Percentiles rank a stretch among this genome's conserved stretches.
Evolutionary conservation across 2,888 invertebrate genomes (phyloP).

Genomic region (Leucoma salicis): DNA sequence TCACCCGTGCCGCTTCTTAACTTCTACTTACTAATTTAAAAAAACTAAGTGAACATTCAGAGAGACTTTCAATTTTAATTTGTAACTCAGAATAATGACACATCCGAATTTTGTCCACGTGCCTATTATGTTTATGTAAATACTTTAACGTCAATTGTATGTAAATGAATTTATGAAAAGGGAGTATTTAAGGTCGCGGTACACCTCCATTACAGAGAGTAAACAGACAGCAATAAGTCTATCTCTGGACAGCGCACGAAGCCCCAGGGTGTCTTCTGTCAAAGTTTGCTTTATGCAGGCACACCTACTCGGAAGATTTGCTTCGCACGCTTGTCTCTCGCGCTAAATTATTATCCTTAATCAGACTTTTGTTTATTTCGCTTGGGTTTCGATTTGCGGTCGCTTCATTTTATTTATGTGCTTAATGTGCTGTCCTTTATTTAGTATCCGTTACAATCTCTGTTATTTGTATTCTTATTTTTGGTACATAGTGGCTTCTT

Average conservation of each 20-base stretch:
- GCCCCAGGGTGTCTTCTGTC: constrained; percentile 63
- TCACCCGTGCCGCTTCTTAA: no score
- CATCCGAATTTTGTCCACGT: constrained; percentile 14
- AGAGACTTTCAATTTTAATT: neutral
- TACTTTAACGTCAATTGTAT: constrained; percentile 23
- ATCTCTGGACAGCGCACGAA: constrained; percentile 44
- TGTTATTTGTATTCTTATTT: no score
- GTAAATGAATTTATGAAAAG: constrained; percentile 25
- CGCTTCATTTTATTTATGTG: constrained; percentile 20
- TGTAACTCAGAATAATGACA: neutral
- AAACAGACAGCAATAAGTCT: constrained; percentile 38
- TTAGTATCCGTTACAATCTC: no score
- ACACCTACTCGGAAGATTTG: constrained; percentile 52
- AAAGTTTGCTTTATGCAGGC: constrained; percentile 54
- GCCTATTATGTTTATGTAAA: constrained; percentile 14
- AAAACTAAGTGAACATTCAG: no score
- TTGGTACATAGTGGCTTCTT: no score
- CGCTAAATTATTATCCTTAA: constrained; percentile 56
- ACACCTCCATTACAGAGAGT: constrained; percentile 23
- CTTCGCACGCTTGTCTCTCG: constrained; percentile 50
- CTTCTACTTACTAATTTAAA: no score
- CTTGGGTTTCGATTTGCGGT: constrained; percentile 36
- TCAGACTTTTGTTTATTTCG: constrained; percentile 44
- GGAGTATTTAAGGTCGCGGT: constrained; percentile 28
- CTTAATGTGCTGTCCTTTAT: no score